A percentile compares a stretch with the other conserved stretches of the same genome.
phyloP scores from a whole-genome alignment of 2,888 invertebrate species.

The Salpingus planirostris region DNA sequence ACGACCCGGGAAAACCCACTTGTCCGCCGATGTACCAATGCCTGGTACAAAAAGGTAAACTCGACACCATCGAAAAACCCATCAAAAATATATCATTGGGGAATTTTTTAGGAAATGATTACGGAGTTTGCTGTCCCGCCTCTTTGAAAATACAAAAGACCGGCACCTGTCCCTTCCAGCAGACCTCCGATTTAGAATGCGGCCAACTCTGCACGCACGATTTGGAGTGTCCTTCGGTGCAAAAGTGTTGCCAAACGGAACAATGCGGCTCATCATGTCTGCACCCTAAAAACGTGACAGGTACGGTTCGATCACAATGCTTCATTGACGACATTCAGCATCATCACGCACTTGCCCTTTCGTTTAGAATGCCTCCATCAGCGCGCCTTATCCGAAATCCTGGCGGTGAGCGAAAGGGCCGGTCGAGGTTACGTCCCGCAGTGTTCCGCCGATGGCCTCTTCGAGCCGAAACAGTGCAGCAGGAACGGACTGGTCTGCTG shows the following conservation, averaged over 20 bases:
- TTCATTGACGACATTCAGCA: constrained; percentile 14
- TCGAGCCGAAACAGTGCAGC: constrained; percentile 69
- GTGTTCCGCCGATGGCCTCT: constrained; percentile 64
- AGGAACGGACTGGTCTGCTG: constrained; percentile 79
- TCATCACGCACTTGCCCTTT: background rate
- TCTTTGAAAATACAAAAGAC: constrained; percentile 67
- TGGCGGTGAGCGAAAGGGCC: constrained; percentile 68
- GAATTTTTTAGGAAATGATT: constrained; percentile 57
- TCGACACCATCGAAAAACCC: constrained; percentile 1
- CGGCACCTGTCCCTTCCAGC: constrained; percentile 60
- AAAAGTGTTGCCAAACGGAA: constrained; percentile 71
- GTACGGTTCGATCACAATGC: too few relatives aligned
- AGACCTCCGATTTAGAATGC: constrained; percentile 44
- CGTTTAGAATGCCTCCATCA: constrained; percentile 62
- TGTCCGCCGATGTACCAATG: constrained; percentile 78
- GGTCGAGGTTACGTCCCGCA: constrained; percentile 80
- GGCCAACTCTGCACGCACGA: constrained; percentile 67
- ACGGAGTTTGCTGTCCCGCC: constrained; percentile 80
- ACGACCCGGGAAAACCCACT: constrained; percentile 69
- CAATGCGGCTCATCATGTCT: constrained; percentile 67
- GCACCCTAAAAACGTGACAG: constrained; percentile 66
- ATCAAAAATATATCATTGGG: background rate
- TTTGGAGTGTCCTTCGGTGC: constrained; percentile 70
- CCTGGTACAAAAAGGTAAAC: constrained; percentile 59
- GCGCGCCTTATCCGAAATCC: constrained; percentile 63